Conservation (phyloP, 2,797 vertebrate genomes). For the Artibeus jamaicensis region DNA sequence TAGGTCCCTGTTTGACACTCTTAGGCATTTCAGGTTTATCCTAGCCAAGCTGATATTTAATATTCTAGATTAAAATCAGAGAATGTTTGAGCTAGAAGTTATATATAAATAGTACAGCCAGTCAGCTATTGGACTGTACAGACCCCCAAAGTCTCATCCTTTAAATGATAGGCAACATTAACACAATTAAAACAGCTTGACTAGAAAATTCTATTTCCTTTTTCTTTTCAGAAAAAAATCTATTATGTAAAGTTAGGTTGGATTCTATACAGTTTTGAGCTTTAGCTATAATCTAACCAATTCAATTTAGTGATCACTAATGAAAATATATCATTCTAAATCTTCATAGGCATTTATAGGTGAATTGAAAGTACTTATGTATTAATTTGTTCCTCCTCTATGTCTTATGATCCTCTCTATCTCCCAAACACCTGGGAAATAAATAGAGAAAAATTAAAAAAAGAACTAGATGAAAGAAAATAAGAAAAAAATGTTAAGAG, state of each 20-base stretch:
- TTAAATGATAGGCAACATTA: not conserved
- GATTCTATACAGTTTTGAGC: not conserved
- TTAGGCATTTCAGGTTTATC: slow-evolving; percentile 22
- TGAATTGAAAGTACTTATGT: not conserved
- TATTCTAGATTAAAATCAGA: slow-evolving; percentile 44
- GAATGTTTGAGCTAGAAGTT: not conserved
- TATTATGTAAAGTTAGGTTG: not conserved
- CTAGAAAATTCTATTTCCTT: slow-evolving; percentile 23
- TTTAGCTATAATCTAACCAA: slow-evolving; percentile 22
- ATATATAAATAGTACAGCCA: not conserved
- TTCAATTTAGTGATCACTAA: slow-evolving; percentile 26
- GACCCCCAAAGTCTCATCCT: not conserved
- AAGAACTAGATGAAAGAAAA: not conserved
- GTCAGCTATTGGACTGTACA: not conserved
- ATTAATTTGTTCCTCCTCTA: not conserved
- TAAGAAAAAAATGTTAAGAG: not conserved
- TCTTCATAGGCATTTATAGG: not conserved
- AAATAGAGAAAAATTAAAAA: not conserved
- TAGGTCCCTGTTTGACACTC: not conserved
- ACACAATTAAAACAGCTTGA: slow-evolving; percentile 33
- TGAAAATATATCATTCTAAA: slow-evolving; percentile 5
- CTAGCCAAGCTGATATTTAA: slow-evolving; percentile 40
- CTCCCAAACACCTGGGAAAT: not conserved
- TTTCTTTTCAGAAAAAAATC: not conserved
- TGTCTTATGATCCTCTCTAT: not conserved